phyloP scores from a whole-genome alignment of 2,797 vertebrate species.

The Melanotaenia boesemani region DNA sequence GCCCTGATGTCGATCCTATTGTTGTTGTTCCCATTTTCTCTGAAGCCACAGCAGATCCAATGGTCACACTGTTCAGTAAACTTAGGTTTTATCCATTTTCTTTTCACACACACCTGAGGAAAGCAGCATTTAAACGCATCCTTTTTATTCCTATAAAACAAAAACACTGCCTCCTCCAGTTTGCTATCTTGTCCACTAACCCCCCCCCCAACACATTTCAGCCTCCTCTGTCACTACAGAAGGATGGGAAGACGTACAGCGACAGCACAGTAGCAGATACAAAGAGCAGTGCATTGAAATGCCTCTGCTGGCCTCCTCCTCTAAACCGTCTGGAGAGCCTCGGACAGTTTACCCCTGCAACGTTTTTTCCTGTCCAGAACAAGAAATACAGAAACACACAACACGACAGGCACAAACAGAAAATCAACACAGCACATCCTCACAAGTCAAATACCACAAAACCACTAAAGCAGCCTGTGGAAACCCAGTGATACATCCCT shows the following conservation, averaged over 20 bases:
- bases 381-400: conserved; percentile 59
- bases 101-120: conserved; percentile 21
- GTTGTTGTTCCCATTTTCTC: conserved; percentile 50
- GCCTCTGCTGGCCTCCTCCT: conserved; percentile 76
- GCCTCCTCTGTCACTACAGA: conserved; percentile 48
- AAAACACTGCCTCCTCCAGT: conserved; percentile 49
- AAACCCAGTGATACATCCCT: conserved; percentile 57
- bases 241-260: conserved; percentile 57
- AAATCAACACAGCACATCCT: conserved; percentile 59
- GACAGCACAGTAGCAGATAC: conserved; percentile 67
- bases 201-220: conserved; percentile 14
- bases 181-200: conserved; percentile 29
- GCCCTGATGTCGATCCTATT: conserved; percentile 40
- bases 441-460: conserved; percentile 60
- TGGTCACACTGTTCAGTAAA: conserved; percentile 40
- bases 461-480: conserved; percentile 46
- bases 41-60: conserved; percentile 50
- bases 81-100: conserved; percentile 24
- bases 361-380: conserved; percentile 56
- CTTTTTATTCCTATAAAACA: conserved; percentile 21
- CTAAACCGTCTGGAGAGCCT: conserved; percentile 70
- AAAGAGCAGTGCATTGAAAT: conserved; percentile 62
- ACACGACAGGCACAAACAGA: conserved; percentile 30
- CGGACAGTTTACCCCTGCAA: conserved; percentile 59
- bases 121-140: conserved; percentile 23